A percentile compares a stretch with the other conserved stretches of the same genome.
Evolutionary conservation across 2,113 vertebrate genomes (phyloP).

Genomic region (Prochilodus magdalenae): DNA sequence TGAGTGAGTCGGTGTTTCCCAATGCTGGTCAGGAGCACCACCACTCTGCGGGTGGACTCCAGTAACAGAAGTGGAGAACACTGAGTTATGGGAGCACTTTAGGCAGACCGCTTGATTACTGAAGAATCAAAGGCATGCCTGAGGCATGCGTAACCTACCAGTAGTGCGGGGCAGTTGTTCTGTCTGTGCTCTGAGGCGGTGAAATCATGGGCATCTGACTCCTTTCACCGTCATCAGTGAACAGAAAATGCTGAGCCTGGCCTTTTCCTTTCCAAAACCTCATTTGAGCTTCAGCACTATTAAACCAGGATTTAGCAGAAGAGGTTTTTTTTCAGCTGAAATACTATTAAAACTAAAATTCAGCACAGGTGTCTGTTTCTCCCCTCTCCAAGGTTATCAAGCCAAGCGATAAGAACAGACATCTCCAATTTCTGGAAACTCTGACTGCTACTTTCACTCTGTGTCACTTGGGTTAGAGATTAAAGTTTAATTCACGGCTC

Average conservation of each 20-base stretch:
- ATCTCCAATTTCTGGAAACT: background rate
- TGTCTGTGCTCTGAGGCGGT: constrained; percentile 45
- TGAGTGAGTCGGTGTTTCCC: too few species aligned
- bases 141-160: constrained; percentile 49
- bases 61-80: background rate
- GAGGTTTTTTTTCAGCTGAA: background rate
- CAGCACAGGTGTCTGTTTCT: background rate
- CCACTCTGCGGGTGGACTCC: background rate
- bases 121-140: constrained; percentile 66
- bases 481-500: constrained; percentile 43
- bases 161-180: constrained; percentile 41
- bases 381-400: background rate
- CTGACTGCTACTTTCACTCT: background rate
- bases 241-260: constrained; percentile 15
- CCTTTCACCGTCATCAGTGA: background rate
- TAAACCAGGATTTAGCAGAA: constrained; percentile 2
- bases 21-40: too few species aligned
- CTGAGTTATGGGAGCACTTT: constrained; percentile 59
- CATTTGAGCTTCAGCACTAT: constrained; percentile 19
- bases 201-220: background rate
- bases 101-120: constrained; percentile 65
- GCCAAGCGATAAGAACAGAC: background rate
- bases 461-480: background rate
- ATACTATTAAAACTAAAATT: background rate
- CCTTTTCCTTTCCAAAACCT: constrained; percentile 19